A percentile compares a stretch with the other conserved stretches of the same genome.
These are phyloP conservation scores for Platerodrilus igneus DNA, from an alignment of 2,888 invertebrate species.

Conservation along the genomic window DNA sequence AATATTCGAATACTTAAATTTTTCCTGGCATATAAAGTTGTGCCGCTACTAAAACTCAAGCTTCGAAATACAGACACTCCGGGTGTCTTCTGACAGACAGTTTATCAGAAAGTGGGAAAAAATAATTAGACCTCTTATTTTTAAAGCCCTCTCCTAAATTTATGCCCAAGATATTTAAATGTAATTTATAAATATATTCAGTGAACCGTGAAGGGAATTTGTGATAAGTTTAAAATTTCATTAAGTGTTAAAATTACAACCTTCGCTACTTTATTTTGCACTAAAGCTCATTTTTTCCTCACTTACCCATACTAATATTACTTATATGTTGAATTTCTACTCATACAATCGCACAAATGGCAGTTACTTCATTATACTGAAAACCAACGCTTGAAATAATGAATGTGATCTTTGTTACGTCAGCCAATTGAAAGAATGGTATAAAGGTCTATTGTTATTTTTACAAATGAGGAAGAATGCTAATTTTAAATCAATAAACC, in stretches of 20 bases:
- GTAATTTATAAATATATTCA: constrained; percentile 13
- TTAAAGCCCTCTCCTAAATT: constrained; percentile 21
- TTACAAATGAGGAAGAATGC: constrained; percentile 15
- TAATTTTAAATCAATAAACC: constrained; percentile 23
- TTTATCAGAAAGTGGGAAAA: constrained; percentile 44
- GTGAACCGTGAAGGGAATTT: constrained; percentile 3
- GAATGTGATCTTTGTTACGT: too few relatives aligned
- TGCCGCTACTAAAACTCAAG: constrained; percentile 13
- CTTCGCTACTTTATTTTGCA: too few relatives aligned
- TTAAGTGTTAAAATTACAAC: too few relatives aligned
- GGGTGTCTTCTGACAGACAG: constrained; percentile 42
- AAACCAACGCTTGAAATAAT: too few relatives aligned
- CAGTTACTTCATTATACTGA: too few relatives aligned
- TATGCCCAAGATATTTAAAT: constrained; percentile 20
- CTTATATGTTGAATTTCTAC: too few relatives aligned
- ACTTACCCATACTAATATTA: too few relatives aligned
- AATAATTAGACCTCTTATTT: constrained; percentile 43
- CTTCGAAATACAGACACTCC: constrained; percentile 19
- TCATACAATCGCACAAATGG: too few relatives aligned
- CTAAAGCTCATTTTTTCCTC: neutral
- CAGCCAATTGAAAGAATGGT: too few relatives aligned
- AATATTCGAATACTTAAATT: too few relatives aligned
- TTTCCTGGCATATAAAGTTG: neutral
- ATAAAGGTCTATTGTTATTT: constrained; percentile 19
- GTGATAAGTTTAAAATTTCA: constrained; percentile 2